Conservation (phyloP, 2,113 vertebrate species). For the Aldabrachelys gigantea region DNA sequence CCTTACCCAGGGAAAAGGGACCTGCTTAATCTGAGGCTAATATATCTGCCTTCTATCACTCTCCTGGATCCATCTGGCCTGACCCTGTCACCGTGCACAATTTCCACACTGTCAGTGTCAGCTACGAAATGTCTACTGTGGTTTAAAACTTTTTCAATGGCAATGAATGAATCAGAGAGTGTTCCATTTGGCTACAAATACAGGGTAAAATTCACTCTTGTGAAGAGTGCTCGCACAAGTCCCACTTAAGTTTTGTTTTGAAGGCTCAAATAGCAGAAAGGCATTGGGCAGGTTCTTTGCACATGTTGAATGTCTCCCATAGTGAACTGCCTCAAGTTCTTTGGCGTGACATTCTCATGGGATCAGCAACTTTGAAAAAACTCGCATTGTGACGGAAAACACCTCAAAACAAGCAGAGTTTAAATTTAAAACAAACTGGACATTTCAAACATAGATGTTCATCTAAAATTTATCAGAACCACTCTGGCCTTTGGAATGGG, state of each 20-base stretch:
- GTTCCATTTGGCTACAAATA: not conserved
- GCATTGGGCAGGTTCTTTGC: not conserved
- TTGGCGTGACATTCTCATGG: not conserved
- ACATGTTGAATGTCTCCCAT: accelerated
- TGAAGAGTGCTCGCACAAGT: not conserved
- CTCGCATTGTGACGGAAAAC: not conserved
- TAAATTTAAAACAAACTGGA: not conserved
- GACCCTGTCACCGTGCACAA: not conserved
- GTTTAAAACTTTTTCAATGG: not conserved
- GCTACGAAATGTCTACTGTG: not conserved
- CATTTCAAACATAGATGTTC: accelerated
- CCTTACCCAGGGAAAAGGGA: too few species aligned
- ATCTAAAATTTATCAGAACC: not conserved
- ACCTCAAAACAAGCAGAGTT: not conserved
- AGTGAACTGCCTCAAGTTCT: not conserved
- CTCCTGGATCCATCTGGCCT: too few species aligned
- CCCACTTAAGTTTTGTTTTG: not conserved
- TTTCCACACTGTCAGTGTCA: not conserved
- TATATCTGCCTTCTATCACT: too few species aligned
- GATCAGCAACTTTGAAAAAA: not conserved
- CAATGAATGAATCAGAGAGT: not conserved
- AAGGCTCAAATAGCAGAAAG: not conserved
- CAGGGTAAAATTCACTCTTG: not conserved
- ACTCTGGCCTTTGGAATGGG: not conserved
- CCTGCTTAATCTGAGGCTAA: too few species aligned